Evolutionary conservation across 2,797 vertebrate genomes (phyloP), one percentile per base, ranked within the genome.

Genomic region (Phalanger gymnotis): DNA sequence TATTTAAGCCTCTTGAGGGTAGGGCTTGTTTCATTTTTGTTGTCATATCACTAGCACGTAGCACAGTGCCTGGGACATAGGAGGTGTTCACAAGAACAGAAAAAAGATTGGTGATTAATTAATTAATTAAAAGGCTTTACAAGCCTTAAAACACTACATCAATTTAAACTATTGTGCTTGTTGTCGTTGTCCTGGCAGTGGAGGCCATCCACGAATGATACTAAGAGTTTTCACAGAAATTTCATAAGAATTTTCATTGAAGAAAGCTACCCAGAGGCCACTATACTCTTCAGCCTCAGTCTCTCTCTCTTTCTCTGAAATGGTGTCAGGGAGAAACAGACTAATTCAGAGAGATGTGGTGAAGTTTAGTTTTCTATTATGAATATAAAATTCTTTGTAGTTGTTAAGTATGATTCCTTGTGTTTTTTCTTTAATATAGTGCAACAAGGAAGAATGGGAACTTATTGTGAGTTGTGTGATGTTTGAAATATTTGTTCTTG

Each of bases 301-400:
- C 94, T 96, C 90, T 95, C 92, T 92, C 94, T 55, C 90, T 92
- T 94, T 55, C 90, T 93, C 40, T 31, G 54, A 96, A 95, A 91
- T 93, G 51, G 25, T 30, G 90, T 92, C 56, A 91, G 56, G 51
- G 89, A 54, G 30, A 95, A 91, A 66, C 96, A 90, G 81, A 93
- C 94, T 91, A 96, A 96, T 53, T 93, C 31, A 95, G 53, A 28
- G 31, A 90, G 27, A 94, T 97, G 81, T 0, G 47, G 31, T 92
- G 81, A 97, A 56, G 90, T 94, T 96, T 96, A 90, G 94, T 92
- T 93, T 97, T 94, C 56, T 97, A 96, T 93, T 93, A 96, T 91
- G 94, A 94, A 94, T 96, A 54, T 92, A 55, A 96, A 95, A 73
- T 89, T 51, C 53, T 96, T 96, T 95, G n/a, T 96, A 53, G 19